These are phyloP conservation scores for Falco berigora DNA, from an alignment of 2,797 vertebrate genomes.

Conservation along the genomic window DNA sequence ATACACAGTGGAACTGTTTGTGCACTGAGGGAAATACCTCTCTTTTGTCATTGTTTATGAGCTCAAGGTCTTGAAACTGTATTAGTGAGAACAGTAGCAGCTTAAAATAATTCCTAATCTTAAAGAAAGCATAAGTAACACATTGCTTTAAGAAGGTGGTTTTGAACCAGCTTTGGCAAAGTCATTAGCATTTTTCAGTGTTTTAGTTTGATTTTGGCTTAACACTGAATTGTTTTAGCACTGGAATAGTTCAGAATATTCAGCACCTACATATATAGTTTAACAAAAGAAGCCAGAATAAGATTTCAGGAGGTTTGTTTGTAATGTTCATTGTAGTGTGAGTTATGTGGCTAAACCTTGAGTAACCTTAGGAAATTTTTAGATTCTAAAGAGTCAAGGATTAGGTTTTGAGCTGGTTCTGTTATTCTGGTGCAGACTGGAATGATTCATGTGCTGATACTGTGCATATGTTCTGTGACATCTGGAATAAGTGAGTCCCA, in stretches of 20 bases:
- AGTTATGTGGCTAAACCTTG: neutral
- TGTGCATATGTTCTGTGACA: neutral
- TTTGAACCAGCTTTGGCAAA: neutral
- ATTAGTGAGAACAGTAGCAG: neutral
- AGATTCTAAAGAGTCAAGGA: neutral
- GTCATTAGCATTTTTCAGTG: neutral
- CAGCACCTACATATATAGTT: neutral
- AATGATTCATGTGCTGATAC: neutral
- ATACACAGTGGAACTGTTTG: neutral
- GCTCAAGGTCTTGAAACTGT: neutral
- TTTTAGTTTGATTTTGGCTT: neutral
- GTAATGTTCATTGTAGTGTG: neutral
- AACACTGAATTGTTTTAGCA: neutral
- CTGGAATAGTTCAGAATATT: neutral
- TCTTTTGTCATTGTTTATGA: neutral
- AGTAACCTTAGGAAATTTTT: neutral
- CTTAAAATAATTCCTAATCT: neutral
- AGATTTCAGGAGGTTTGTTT: neutral
- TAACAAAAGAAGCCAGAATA: neutral
- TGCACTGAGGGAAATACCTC: neutral
- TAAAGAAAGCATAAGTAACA: neutral
- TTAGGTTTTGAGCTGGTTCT: neutral
- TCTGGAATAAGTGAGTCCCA: neutral
- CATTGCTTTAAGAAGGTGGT: neutral
- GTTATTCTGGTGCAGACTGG: neutral